Evolutionary conservation across 2,797 vertebrate genomes (phyloP), one percentile per base, ranked within the genome.

Genomic region (Cyclopterus lumpus): DNA sequence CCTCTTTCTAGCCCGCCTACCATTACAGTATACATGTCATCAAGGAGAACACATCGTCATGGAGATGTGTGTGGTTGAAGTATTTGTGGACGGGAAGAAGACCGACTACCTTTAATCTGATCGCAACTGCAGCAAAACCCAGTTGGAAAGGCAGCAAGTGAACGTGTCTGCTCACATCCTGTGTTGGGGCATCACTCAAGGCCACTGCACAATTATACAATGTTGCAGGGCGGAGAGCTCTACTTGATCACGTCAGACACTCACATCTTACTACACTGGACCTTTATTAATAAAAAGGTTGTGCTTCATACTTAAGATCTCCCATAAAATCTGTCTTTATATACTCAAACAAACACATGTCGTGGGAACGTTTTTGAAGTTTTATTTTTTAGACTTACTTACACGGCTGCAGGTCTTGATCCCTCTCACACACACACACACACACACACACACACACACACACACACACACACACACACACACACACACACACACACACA

Each of bases 171-270:
- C 48, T 49, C 22, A 5, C n/a, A 22, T 22, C 48, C 48, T 62
- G n/a, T 24, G 60, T 62, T 67, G 11, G 62, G 78, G 63, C 71
- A 71, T 66, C 63, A 61, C 63, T 53, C 55, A 42, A 57, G 71
- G 55, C 46, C 53, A 28, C 58, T 38, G 32, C 58, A 38, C 32
- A 22, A 38, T 38, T 22, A 22, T 15, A 22, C 22, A 80, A 78
- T 6, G 28, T 72, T 65, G 36, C 67, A 77, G 44, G n/a, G 34
- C 66, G 66, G 53, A 70, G 30, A 75, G n/a, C 20, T 71, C 18
- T 61, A 48, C 51, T 59, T 58, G 49, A 18, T 44, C 16, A 44
- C 15, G 44, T 18, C n/a, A n/a, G 42, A 44, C 22, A 22, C 22
- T 22, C 22, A 1, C 44, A 18, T 15, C 42, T 2, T 3, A 10